phyloP scores from a whole-genome alignment of 2,888 invertebrate species.

The Hylaea fasciaria region DNA sequence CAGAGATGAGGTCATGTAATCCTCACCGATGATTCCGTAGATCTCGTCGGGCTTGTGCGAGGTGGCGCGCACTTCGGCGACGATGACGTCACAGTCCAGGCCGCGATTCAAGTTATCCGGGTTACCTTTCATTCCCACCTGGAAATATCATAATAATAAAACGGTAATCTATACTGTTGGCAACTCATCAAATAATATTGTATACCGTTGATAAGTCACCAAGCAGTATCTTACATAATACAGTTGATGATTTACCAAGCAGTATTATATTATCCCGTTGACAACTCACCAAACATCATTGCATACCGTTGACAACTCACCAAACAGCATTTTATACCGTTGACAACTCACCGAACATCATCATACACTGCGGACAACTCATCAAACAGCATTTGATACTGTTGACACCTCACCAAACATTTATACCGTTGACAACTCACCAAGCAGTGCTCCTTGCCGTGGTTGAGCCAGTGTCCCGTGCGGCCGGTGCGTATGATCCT shows the following conservation, averaged over 20 bases:
- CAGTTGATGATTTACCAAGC: too few species aligned
- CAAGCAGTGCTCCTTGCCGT: slow-evolving; percentile 98
- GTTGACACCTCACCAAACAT: too few species aligned
- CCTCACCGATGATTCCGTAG: slow-evolving; percentile 94
- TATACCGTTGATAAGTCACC: too few species aligned
- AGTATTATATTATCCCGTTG: too few species aligned
- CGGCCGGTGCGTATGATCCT: slow-evolving; percentile 98
- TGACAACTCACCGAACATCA: too few species aligned
- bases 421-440: slow-evolving; percentile 68
- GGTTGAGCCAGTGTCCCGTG: slow-evolving; percentile 99
- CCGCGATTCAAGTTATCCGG: slow-evolving; percentile 96
- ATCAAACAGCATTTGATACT: too few species aligned
- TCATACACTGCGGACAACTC: too few species aligned
- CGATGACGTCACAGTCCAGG: slow-evolving; percentile 98
- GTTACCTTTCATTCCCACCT: slow-evolving; percentile 98
- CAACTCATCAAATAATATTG: too few species aligned
- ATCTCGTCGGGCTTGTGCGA: slow-evolving; percentile 99
- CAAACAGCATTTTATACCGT: too few species aligned
- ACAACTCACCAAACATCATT: slow-evolving; percentile 92
- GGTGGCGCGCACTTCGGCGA: slow-evolving; percentile 98
- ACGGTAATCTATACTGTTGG: background rate
- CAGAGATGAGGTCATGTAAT: too few species aligned
- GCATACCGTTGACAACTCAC: slow-evolving; percentile 89
- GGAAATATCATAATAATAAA: slow-evolving; percentile 16
- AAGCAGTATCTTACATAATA: too few species aligned